These are phyloP conservation scores for Dysmachus trigonus DNA, from an alignment of 2,888 invertebrate genomes.

Conservation along the genomic window DNA sequence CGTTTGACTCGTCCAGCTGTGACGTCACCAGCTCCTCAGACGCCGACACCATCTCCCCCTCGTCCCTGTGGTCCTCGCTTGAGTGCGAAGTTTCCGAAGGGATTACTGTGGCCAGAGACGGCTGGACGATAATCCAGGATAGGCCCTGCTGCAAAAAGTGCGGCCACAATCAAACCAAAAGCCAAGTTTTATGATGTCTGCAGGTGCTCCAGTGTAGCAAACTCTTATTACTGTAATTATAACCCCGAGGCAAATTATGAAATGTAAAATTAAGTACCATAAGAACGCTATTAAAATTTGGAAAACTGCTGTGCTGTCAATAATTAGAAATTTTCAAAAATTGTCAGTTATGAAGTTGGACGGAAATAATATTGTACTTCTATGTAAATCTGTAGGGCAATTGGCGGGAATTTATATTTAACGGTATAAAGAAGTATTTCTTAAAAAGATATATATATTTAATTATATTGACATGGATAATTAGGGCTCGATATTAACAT, in stretches of 20 bases:
- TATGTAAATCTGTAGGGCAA: not conserved
- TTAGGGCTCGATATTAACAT: not conserved
- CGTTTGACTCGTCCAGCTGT: constrained; percentile 51
- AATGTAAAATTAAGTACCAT: not conserved
- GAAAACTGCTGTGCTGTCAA: constrained; percentile 43
- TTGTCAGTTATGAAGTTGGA: not conserved
- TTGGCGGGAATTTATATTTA: not conserved
- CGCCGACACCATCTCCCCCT: not conserved
- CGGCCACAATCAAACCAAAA: constrained; percentile 41
- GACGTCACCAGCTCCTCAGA: constrained; percentile 7
- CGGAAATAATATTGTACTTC: not conserved
- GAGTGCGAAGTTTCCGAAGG: constrained; percentile 27
- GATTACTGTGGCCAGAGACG: constrained; percentile 10
- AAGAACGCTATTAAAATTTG: not conserved
- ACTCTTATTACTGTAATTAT: not conserved
- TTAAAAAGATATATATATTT: not conserved
- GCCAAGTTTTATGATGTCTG: constrained; percentile 3
- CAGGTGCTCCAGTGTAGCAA: constrained; percentile 17
- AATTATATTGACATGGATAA: not conserved
- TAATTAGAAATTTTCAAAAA: constrained; percentile 24
- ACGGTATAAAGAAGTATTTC: not conserved
- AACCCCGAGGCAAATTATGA: not conserved
- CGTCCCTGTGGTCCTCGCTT: constrained; percentile 26
- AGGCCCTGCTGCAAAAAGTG: constrained; percentile 45
- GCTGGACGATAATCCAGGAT: constrained; percentile 16